Conservation (phyloP, 35 echinoderm and acorn worm species). For the Patiria miniata region DNA sequence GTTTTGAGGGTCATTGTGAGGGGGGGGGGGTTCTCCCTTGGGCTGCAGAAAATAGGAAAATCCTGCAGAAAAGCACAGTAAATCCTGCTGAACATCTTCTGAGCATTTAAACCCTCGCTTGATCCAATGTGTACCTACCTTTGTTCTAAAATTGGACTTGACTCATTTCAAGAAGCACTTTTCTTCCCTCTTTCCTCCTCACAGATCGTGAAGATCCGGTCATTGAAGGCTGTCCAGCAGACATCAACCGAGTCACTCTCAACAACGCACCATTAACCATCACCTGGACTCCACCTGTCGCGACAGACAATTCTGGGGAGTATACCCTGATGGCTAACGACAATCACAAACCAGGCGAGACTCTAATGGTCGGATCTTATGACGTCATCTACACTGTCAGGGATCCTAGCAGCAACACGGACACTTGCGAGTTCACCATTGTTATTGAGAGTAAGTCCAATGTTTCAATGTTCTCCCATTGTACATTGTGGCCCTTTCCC, state of each 20-base stretch:
- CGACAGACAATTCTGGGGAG: slow-evolving; percentile 52
- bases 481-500: too few relatives aligned
- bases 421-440: slow-evolving; percentile 59
- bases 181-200: not conserved
- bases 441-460: slow-evolving; percentile 35
- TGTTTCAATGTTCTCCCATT: not conserved
- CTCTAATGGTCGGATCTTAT: slow-evolving; percentile 8
- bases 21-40: too few relatives aligned
- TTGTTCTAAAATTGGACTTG: too few relatives aligned
- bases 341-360: not conserved
- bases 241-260: slow-evolving; percentile 15
- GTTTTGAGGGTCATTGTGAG: too few relatives aligned
- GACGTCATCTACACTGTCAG: slow-evolving; percentile 50
- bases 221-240: slow-evolving; percentile 16
- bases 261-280: slow-evolving; percentile 5
- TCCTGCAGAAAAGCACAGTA: too few relatives aligned
- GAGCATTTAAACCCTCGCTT: too few relatives aligned
- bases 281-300: slow-evolving; percentile 47
- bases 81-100: too few relatives aligned
- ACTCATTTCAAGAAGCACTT: not conserved
- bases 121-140: too few relatives aligned
- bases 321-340: not conserved
- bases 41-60: too few relatives aligned
- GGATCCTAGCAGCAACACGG: slow-evolving; percentile 28
- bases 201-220: slow-evolving; percentile 43